Evolutionary conservation across 1,140 invertebrate genomes (phyloP), one percentile per base, ranked within the genome.

Genomic region (Radopholus similis): DNA sequence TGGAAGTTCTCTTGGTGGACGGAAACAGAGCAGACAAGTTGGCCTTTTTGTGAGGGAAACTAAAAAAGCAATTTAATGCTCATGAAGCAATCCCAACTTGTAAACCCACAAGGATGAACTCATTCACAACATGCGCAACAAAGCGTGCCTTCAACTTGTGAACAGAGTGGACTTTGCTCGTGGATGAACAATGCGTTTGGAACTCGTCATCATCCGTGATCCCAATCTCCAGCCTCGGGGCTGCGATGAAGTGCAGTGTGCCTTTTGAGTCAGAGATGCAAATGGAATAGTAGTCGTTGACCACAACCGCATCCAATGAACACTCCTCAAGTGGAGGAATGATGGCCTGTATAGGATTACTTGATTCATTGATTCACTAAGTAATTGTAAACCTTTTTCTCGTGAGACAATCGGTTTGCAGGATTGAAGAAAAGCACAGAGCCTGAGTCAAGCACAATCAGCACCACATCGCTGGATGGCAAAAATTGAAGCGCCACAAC

Each of bases 391-490:
- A 49, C 21, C 23, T 30, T 51, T 26, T n/a, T n/a, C 38, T 37
- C 21, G 32, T 40, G 28, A 2, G 30, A 26, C 4, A 34, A 28
- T 9, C 54, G 51, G 49, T 62, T 37, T 13, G n/a, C 28, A 18
- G 40, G 57, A 30, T 44, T 49, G 13, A 26, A 35, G 4, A 66
- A 35, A 13, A 56, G 32, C 21, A 57, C 26, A 15, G 37, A 47
- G 5, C 64, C 64, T 23, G n/a, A 57, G 30, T 26, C 28, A 6
- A 66, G 38, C 23, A 66, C 15, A 47, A 63, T 11, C 57, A 66
- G 18, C 56, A 66, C 37, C n/a, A 66, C 56, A 59, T 66, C 64
- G 11, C 51, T 34, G 49, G 56, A 56, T 9, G 64, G 64, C 26
- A 66, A 26, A 23, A 66, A 66, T 35, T 55, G 53, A 9, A 66